A percentile compares a stretch with the other conserved stretches of the same genome.
Evolutionary conservation across 2,888 invertebrate genomes (phyloP).

Genomic region (Adelognathus sp.): DNA sequence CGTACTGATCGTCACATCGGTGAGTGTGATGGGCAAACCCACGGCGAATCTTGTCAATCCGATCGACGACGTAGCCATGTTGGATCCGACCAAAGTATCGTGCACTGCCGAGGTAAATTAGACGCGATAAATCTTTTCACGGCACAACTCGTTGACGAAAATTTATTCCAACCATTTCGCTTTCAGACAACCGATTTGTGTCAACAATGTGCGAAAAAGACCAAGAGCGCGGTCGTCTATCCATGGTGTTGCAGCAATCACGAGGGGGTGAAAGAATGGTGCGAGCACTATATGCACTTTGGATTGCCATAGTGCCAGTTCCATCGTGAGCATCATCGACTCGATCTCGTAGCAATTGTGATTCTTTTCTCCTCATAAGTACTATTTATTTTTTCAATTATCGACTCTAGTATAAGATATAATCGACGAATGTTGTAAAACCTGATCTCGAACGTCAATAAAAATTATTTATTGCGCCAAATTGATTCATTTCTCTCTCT

Average conservation of each 20-base stretch:
- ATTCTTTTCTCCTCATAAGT: not conserved
- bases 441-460: conserved; percentile 34
- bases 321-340: no score
- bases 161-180: not conserved
- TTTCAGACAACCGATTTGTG: conserved; percentile 57
- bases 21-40: conserved; percentile 29
- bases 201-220: conserved; percentile 59
- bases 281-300: conserved; percentile 56
- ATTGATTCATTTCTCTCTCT: not conserved
- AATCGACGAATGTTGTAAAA: conserved; percentile 35
- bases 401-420: not conserved
- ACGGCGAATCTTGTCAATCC: conserved; percentile 23
- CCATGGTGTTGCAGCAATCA: conserved; percentile 63
- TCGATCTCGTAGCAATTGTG: no score
- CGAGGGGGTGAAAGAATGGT: conserved; percentile 61
- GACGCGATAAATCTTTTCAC: not conserved
- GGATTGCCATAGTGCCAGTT: conserved; percentile 47
- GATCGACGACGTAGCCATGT: conserved; percentile 43
- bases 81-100: conserved; percentile 47
- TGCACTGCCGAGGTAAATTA: conserved; percentile 58
- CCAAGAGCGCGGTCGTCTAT: conserved; percentile 60
- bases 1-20: conserved; percentile 28
- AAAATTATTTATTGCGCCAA: conserved; percentile 28
- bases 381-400: not conserved
- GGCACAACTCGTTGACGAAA: not conserved